A percentile compares a stretch with the other conserved stretches of the same genome.
phyloP scores from a whole-genome alignment of 2,797 vertebrate species.

The Cuniculus paca region DNA sequence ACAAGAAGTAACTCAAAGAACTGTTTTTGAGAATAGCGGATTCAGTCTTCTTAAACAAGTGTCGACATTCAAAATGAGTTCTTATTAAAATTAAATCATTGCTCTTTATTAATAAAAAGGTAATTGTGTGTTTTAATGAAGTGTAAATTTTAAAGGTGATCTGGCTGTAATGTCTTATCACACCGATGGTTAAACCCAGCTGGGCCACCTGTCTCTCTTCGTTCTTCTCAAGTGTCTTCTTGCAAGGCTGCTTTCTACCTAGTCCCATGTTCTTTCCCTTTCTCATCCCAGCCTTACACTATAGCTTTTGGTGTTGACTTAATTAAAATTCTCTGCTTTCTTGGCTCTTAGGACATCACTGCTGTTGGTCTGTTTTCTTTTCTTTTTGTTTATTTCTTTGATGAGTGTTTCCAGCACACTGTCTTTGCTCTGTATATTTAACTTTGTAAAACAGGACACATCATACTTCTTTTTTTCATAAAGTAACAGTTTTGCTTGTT shows the following conservation, averaged over 20 bases:
- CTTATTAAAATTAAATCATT: not conserved
- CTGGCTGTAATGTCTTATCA: not conserved
- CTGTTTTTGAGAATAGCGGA: not conserved
- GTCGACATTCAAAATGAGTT: not conserved
- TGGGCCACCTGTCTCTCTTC: not conserved
- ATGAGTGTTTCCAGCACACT: not conserved
- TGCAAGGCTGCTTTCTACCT: no score
- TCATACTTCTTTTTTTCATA: not conserved
- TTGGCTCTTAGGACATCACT: not conserved
- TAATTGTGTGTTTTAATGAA: not conserved
- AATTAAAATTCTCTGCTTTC: not conserved
- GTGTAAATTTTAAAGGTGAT: not conserved
- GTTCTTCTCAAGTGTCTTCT: not conserved
- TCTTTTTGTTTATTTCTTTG: slow-evolving; percentile 26
- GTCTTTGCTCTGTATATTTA: not conserved
- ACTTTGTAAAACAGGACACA: not conserved
- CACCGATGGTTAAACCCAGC: rapidly evolving
- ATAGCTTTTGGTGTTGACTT: not conserved
- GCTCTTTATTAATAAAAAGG: not conserved
- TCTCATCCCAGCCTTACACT: not conserved
- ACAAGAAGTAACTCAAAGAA: not conserved
- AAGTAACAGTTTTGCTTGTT: not conserved
- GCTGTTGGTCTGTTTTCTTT: not conserved
- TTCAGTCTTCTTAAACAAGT: not conserved
- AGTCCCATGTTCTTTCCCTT: not conserved